Evolutionary conservation across 2,888 invertebrate genomes (phyloP).

Genomic region (Alentia gelatinosa): DNA sequence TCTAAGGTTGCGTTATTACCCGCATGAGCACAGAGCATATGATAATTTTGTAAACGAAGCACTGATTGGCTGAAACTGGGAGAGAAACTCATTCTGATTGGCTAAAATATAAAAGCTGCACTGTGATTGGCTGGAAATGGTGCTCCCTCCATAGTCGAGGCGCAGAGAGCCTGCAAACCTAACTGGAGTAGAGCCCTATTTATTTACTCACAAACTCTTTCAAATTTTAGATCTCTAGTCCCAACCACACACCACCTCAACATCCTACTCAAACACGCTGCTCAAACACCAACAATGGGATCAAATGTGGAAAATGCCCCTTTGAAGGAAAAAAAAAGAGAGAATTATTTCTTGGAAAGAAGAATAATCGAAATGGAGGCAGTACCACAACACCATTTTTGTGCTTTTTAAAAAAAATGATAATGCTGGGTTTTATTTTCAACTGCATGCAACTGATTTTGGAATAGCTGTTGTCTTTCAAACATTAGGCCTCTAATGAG

Average conservation of each 20-base stretch:
- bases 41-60: neutral
- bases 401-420: slow-evolving; percentile 7
- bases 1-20: neutral
- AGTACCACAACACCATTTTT: slow-evolving; percentile 44
- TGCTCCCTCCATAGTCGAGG: slow-evolving; percentile 14
- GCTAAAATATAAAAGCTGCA: slow-evolving; percentile 38
- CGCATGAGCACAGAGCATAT: slow-evolving; percentile 34
- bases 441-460: slow-evolving; percentile 37
- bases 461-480: slow-evolving; percentile 12
- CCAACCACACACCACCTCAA: neutral
- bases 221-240: neutral
- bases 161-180: neutral
- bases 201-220: neutral
- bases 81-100: slow-evolving; percentile 41
- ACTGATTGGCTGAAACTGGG: slow-evolving; percentile 39
- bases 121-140: slow-evolving; percentile 14
- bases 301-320: slow-evolving; percentile 42
- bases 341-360: no score
- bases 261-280: neutral
- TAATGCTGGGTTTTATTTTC: slow-evolving; percentile 42
- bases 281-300: neutral
- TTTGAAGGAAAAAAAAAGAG: neutral
- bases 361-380: neutral
- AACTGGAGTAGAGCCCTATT: neutral
- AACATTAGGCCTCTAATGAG: slow-evolving; percentile 11